phyloP scores from a whole-genome alignment of 2,888 invertebrate species.

The Omphaloscelis lunosa region DNA sequence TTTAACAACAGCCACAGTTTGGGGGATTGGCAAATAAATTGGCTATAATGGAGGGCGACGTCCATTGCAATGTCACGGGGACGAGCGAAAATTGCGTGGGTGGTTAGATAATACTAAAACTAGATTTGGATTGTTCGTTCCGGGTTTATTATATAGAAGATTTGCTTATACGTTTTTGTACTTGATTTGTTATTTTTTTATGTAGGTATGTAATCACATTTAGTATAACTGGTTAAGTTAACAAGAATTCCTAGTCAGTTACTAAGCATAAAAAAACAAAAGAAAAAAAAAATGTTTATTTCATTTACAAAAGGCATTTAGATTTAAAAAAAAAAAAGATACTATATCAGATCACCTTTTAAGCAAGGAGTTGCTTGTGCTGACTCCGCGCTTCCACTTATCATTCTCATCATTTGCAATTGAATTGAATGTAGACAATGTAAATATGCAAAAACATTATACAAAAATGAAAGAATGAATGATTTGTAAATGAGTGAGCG shows the following conservation, averaged over 20 bases:
- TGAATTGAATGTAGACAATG: too few species aligned
- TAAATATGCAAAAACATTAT: too few species aligned
- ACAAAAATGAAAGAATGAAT: too few species aligned
- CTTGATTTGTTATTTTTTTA: background rate
- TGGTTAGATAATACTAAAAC: conserved; percentile 47
- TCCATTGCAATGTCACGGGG: conserved; percentile 67
- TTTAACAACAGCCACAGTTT: conserved; percentile 60
- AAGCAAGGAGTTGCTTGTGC: too few species aligned
- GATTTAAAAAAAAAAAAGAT: too few species aligned
- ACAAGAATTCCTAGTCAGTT: background rate
- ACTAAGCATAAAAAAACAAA: too few species aligned
- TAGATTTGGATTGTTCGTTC: conserved; percentile 47
- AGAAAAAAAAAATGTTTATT: too few species aligned
- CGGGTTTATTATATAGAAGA: conserved; percentile 32
- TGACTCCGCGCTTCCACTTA: too few species aligned
- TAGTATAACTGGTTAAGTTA: background rate
- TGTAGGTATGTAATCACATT: background rate
- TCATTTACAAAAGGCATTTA: too few species aligned
- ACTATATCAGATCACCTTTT: too few species aligned
- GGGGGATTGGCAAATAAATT: conserved; percentile 69
- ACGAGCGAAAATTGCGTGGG: conserved; percentile 34
- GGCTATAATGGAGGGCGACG: conserved; percentile 61
- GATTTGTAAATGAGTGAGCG: too few species aligned
- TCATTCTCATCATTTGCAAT: too few species aligned
- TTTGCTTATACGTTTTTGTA: conserved; percentile 29